Conservation (phyloP, 2,797 vertebrate species). For the Psittacula derbiana region DNA sequence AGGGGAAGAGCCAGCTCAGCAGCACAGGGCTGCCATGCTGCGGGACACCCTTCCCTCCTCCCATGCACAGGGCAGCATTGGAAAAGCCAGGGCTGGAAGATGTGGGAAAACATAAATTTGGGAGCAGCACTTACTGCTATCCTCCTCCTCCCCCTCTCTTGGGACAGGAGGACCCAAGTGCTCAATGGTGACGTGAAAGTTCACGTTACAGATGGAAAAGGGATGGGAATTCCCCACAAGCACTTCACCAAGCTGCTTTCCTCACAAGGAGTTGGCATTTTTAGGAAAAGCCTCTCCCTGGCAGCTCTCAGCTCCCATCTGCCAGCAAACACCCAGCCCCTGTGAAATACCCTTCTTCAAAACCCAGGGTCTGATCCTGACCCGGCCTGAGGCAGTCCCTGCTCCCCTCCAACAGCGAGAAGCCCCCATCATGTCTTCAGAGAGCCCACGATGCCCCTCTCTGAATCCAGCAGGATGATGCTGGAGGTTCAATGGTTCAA, state of each 20-base stretch:
- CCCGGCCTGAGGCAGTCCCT: not conserved
- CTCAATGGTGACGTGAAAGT: not conserved
- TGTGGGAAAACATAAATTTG: fast-evolving
- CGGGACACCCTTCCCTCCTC: not conserved
- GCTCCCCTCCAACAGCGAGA: not conserved
- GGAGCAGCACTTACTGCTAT: fast-evolving
- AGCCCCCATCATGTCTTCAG: not conserved
- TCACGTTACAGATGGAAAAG: not conserved
- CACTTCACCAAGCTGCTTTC: not conserved
- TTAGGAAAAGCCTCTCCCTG: not conserved
- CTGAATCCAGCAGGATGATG: not conserved
- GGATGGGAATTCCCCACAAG: not conserved
- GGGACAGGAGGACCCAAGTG: fast-evolving
- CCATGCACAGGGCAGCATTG: fast-evolving
- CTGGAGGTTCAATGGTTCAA: not conserved
- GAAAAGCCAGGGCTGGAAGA: not conserved
- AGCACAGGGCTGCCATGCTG: not conserved
- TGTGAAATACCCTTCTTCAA: not conserved
- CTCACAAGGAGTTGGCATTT: fast-evolving
- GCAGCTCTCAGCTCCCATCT: not conserved
- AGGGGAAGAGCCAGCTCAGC: not conserved
- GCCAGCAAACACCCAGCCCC: not conserved
- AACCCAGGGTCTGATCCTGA: not conserved
- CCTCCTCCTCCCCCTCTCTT: fast-evolving
- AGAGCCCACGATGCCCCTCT: not conserved